Evolutionary conservation across 2,797 vertebrate species (phyloP).

Genomic region (Notoglanidium macrostoma): DNA sequence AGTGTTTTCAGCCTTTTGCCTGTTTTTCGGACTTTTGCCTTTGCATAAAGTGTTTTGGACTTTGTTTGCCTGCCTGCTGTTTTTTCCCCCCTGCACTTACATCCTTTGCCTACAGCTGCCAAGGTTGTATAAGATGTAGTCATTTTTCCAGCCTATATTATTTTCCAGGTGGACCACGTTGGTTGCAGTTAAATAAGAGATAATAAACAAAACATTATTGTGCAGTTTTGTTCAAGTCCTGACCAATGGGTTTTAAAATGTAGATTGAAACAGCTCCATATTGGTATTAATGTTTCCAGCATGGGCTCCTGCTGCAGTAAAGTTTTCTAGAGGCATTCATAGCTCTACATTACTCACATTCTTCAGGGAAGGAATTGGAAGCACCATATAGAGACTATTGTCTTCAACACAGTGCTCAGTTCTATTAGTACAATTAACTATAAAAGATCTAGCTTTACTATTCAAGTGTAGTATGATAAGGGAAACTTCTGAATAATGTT

Average conservation of each 20-base stretch:
- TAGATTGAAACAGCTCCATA: slow-evolving; percentile 52
- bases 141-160: slow-evolving; percentile 55
- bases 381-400: neutral
- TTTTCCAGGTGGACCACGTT: slow-evolving; percentile 69
- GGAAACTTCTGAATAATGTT: neutral
- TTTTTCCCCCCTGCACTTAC: too few relatives aligned
- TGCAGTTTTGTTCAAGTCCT: slow-evolving; percentile 53
- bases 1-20: too few relatives aligned
- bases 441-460: neutral
- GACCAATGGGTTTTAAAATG: slow-evolving; percentile 63
- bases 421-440: neutral
- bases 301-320: neutral
- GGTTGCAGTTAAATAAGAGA: slow-evolving; percentile 62
- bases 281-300: slow-evolving; percentile 51
- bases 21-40: too few relatives aligned
- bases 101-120: neutral
- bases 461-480: neutral
- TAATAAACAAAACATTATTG: slow-evolving; percentile 67
- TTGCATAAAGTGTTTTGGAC: too few relatives aligned
- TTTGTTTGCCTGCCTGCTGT: too few relatives aligned
- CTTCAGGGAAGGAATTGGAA: slow-evolving; percentile 8
- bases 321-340: neutral
- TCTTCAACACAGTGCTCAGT: neutral
- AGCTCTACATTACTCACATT: neutral
- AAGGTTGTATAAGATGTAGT: slow-evolving; percentile 47